Evolutionary conservation across 2,888 invertebrate genomes (phyloP).

Genomic region (Toxonevra muliebris): DNA sequence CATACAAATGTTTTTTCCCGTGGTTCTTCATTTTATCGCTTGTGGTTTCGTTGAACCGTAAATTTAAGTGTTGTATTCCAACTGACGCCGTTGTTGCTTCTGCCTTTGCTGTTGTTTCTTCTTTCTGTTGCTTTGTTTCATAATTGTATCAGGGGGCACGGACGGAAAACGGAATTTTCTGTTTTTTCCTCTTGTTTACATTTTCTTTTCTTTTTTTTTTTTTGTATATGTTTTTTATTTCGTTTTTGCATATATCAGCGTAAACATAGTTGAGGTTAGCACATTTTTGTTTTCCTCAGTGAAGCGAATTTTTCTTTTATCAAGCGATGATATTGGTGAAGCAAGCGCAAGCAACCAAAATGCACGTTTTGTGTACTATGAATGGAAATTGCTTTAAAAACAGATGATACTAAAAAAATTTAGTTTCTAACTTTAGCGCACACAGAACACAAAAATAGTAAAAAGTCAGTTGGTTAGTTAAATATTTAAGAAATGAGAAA

Average conservation of each 20-base stretch:
- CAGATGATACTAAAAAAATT: not conserved
- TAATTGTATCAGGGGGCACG: not conserved
- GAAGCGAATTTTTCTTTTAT: too few relatives aligned
- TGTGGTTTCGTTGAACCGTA: slow-evolving; percentile 11
- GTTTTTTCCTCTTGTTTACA: not conserved
- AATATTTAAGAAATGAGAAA: too few relatives aligned
- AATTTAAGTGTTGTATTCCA: slow-evolving; percentile 6
- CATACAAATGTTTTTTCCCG: too few relatives aligned
- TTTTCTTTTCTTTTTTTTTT: not conserved
- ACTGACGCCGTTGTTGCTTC: too few relatives aligned
- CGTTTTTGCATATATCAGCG: not conserved
- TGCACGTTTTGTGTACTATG: not conserved
- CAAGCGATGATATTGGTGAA: too few relatives aligned
- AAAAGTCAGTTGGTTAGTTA: not conserved
- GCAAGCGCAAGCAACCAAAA: too few relatives aligned
- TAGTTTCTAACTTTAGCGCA: not conserved
- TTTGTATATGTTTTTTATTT: not conserved
- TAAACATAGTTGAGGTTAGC: too few relatives aligned
- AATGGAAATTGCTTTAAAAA: not conserved
- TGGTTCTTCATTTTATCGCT: slow-evolving; percentile 4
- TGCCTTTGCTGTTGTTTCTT: too few relatives aligned
- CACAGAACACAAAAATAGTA: not conserved
- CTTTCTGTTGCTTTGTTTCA: not conserved
- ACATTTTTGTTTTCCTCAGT: too few relatives aligned
- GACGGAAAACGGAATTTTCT: not conserved